Conservation (phyloP, 2,888 invertebrate genomes). For the Sphecodes monilicornis region DNA sequence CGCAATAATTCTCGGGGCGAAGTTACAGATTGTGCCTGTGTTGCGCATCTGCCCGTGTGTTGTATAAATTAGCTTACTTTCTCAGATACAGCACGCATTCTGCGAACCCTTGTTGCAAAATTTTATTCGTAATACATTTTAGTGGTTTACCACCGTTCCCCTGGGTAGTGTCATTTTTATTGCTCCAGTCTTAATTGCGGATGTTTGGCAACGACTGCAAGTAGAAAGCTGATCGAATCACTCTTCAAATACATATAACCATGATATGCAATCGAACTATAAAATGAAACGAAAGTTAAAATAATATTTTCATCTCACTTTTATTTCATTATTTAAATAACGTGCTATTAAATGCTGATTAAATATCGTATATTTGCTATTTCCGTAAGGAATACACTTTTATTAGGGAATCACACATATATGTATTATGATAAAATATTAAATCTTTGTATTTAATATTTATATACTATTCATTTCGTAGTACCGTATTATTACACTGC, state of each 20-base stretch:
- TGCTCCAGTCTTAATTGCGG: neutral
- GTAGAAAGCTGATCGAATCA: neutral
- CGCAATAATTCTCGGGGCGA: slow-evolving; percentile 14
- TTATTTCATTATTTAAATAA: no score
- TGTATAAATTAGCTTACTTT: slow-evolving; percentile 41
- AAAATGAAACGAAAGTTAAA: no score
- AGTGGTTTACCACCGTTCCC: neutral
- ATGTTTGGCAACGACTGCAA: neutral
- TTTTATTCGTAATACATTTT: slow-evolving; percentile 7
- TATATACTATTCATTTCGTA: no score
- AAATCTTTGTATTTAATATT: no score
- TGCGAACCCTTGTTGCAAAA: neutral
- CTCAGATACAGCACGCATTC: neutral
- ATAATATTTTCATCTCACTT: no score
- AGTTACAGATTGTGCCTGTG: slow-evolving; percentile 23
- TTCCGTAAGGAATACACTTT: no score
- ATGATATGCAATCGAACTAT: neutral
- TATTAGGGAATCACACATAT: no score
- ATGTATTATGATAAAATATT: no score
- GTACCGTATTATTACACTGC: no score
- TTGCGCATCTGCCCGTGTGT: slow-evolving; percentile 6
- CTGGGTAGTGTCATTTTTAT: neutral
- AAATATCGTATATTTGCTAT: no score
- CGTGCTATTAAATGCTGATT: no score
- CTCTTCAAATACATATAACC: neutral